phyloP scores from a whole-genome alignment of 1,140 invertebrate species.

The Phenacoccus solenopsis region DNA sequence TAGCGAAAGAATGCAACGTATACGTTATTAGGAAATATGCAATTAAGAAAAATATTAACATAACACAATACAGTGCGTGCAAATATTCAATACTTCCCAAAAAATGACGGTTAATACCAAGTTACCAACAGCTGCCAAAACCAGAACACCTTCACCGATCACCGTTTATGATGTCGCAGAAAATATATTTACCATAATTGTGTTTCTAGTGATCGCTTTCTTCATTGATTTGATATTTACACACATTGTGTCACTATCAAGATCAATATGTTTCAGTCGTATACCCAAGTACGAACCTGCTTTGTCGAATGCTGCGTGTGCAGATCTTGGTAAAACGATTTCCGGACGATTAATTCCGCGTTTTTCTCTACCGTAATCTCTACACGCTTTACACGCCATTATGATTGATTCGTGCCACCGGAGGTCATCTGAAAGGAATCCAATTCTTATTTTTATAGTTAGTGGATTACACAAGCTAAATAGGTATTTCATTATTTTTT shows the following conservation, averaged over 20 bases:
- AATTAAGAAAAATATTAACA: no score
- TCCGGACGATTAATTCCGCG: conserved; percentile 73
- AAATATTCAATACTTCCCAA: no score
- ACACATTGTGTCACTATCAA: conserved; percentile 57
- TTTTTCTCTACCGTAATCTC: conserved; percentile 67
- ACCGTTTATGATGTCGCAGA: not conserved
- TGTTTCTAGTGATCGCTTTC: conserved; percentile 71
- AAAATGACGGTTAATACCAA: no score
- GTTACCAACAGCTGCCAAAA: no score
- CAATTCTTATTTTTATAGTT: no score
- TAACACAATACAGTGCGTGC: no score
- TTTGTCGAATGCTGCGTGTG: conserved; percentile 96
- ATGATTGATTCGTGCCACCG: conserved; percentile 97
- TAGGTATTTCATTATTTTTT: no score
- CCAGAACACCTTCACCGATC: not conserved
- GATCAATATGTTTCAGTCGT: conserved; percentile 59
- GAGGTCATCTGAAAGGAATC: conserved; percentile 75
- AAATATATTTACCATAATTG: conserved; percentile 61
- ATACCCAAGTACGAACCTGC: conserved; percentile 80
- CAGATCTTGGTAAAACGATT: conserved; percentile 81
- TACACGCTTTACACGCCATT: conserved; percentile 89
- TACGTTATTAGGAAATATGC: no score
- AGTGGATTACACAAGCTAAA: no score
- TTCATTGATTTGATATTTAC: conserved; percentile 71
- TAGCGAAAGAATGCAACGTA: no score